Percentiles rank a stretch among this genome's conserved stretches.
phyloP scores from a whole-genome alignment of 37 sponge, comb jelly and placozoan genomes.

The Eunapius fragilis region DNA sequence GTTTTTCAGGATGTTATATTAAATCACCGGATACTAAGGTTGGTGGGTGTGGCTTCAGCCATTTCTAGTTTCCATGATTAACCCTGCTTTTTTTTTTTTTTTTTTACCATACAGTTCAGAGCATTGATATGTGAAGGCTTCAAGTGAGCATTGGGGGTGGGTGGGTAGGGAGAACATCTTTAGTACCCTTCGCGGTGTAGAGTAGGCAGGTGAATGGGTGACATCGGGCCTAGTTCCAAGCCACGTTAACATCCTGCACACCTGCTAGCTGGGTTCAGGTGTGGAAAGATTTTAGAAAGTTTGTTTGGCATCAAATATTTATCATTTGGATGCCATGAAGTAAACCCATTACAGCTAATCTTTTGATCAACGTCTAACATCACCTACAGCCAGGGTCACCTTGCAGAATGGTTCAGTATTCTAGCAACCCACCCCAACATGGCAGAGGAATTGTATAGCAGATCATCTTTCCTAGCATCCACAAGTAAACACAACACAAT shows the following conservation, averaged over 20 bases:
- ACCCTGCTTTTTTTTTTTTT: no score
- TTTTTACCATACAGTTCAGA: conserved; percentile 11
- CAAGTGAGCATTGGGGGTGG: conserved; percentile 42
- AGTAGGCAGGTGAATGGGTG: no score
- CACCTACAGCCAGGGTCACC: conserved; percentile 26
- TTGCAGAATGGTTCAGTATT: conserved; percentile 59
- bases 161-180: not conserved
- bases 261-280: not conserved
- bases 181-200: no score
- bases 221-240: no score
- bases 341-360: no score
- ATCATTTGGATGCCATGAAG: no score
- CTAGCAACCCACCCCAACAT: conserved; percentile 45
- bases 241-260: not conserved
- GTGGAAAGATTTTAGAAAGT: no score
- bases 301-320: no score
- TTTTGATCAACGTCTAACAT: no score
- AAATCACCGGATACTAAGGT: conserved; percentile 41
- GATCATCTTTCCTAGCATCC: conserved; percentile 31
- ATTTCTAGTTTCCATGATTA: not conserved
- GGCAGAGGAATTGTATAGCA: conserved; percentile 37
- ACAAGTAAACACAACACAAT: conserved; percentile 27
- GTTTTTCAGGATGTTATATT: conserved; percentile 12
- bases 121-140: conserved; percentile 65
- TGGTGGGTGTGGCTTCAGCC: not conserved